Percentiles rank a stretch among this genome's conserved stretches.
Conservation (phyloP, 2,888 invertebrate species). For the Drosophila suboccidentalis region DNA sequence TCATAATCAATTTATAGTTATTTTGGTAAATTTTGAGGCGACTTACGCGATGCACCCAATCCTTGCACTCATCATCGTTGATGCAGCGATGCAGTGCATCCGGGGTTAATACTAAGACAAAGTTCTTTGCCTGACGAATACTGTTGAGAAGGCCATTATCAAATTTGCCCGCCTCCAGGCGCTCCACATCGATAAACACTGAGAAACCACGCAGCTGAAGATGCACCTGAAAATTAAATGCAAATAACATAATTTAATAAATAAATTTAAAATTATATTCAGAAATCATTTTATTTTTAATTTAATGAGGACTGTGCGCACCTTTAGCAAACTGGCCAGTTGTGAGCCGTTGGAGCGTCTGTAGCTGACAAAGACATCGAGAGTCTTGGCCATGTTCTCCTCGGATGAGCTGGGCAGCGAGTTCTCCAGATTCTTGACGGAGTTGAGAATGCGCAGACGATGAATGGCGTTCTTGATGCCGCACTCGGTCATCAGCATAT, state of each 20-base stretch:
- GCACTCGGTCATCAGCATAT: constrained; percentile 96
- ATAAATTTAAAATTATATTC: no score
- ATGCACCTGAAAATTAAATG: constrained; percentile 88
- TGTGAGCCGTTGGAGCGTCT: constrained; percentile 98
- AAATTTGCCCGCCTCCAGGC: constrained; percentile 99
- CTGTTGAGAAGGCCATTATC: constrained; percentile 98
- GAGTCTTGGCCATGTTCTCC: constrained; percentile 93
- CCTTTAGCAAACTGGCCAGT: constrained; percentile 96
- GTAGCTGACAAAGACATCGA: constrained; percentile 99
- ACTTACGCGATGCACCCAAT: constrained; percentile 99
- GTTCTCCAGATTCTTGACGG: constrained; percentile 89
- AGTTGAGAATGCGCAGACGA: constrained; percentile 94
- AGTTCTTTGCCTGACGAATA: constrained; percentile 98
- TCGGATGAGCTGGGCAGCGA: constrained; percentile 89
- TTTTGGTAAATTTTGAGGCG: not conserved
- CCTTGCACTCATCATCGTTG: constrained; percentile 96
- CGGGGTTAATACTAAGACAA: constrained; percentile 97
- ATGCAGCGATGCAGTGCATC: constrained; percentile 97
- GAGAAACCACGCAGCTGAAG: constrained; percentile 97
- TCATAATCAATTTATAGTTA: no score
- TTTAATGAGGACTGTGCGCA: constrained; percentile 29
- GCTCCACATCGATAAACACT: constrained; percentile 99
- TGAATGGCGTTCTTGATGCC: constrained; percentile 98
- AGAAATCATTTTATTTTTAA: no score
- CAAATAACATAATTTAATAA: no score